Base-by-base conservation (phyloP, 53 echinoderm and acorn worm species). In the Temnopleurus reevesii region DNA sequence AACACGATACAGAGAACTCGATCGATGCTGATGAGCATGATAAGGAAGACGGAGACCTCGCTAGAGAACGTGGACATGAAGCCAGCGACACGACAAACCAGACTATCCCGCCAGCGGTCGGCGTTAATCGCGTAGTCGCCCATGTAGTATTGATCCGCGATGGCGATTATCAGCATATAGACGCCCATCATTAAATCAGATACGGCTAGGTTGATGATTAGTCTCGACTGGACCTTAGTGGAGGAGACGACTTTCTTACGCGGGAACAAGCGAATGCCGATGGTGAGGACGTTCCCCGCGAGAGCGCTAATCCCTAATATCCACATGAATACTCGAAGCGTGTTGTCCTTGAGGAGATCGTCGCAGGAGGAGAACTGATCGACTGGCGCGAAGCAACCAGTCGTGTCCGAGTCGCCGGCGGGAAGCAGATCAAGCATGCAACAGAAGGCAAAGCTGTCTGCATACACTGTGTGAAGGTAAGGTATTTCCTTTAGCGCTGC, bases 301-400 rank as follows among this genome's bases (percentile, higher is more conserved):
- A 94, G 77, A 0, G 94, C 92, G 25, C 88, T 90, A 7, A 92
- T 71, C 5, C 94, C 94, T 36, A 94, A 91, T 0, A 94, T 76
- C 94, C 92, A 92, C 65, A 94, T 92, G 49, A 89, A 83, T n/a
- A 87, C 34, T 12, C 65, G 88, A n/a, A 87, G 88, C 4, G 71
- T 47, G n/a, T 34, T 21, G 19, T 87, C 71, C 19, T 87, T 66
- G 19, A 87, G 71, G 45, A 87, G 88, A 30, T 87, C 71, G 28
- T 87, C 53, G 28, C 88, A 87, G 19, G 88, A 87, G 12, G 88
- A 87, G 18, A 87, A 87, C 53, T 87, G 66, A 23, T 87, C 66
- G 23, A 51, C 31, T 12, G 88, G 88, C 2, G 88, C 88, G 49
- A 87, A 47, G 28, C 88, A 87, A 4, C 88, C 88, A 0, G 34